Conservation (phyloP, 2,113 vertebrate genomes). For the Aleadryas rufinucha region DNA sequence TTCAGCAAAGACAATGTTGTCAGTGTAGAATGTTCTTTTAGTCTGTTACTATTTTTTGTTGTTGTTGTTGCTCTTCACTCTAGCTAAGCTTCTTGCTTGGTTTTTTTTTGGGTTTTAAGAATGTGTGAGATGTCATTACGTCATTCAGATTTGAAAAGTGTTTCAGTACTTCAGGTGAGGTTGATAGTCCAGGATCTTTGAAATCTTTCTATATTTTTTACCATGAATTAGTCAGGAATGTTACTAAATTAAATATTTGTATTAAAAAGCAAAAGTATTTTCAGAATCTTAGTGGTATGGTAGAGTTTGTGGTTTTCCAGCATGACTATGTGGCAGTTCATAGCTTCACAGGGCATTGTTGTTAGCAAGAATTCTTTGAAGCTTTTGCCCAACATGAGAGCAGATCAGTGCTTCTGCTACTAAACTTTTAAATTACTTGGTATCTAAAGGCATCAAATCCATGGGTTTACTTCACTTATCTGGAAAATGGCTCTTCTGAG, state of each 20-base stretch:
- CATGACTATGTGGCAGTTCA: neutral
- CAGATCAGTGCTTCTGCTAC: neutral
- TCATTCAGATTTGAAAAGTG: neutral
- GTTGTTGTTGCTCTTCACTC: neutral
- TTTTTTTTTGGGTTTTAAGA: neutral
- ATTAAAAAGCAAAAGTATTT: neutral
- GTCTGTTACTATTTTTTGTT: neutral
- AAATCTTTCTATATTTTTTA: neutral
- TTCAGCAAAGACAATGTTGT: neutral
- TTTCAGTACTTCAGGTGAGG: neutral
- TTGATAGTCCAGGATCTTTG: neutral
- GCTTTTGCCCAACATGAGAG: neutral
- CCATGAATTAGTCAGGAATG: neutral
- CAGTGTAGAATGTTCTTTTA: neutral
- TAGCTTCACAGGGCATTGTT: neutral
- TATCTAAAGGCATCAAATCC: neutral
- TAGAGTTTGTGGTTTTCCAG: neutral
- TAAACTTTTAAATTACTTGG: neutral
- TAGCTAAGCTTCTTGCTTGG: neutral
- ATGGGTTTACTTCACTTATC: neutral
- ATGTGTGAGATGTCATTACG: rapidly evolving
- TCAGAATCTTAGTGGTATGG: neutral
- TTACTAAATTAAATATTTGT: neutral
- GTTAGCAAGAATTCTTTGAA: neutral
- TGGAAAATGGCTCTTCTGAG: neutral